Base-by-base conservation (phyloP, 2,113 vertebrate species). In the Apodemus speciosus region DNA sequence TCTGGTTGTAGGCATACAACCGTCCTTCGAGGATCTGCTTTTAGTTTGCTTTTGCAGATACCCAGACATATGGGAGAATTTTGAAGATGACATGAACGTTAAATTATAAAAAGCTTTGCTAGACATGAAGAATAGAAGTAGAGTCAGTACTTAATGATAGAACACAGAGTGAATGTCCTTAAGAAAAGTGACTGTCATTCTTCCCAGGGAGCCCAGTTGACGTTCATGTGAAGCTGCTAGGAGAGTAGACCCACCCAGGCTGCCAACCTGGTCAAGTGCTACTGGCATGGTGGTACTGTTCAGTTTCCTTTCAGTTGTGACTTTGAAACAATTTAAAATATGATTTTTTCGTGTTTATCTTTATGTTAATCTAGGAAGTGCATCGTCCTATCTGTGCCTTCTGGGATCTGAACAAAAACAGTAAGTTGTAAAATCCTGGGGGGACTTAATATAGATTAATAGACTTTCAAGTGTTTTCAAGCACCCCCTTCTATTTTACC, bases 321-420 rank as follows among this genome's bases (percentile, higher is more conserved):
- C 68, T 85, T 93, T 53, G n/a, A 40, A 88, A 64, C 86, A 66
- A 91, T 85, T 94, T 93, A 73, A 91, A 96, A 91, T 77, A 71
- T 1, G 68, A 56, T 51, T 69, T 91, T 76, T 21, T n/a, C 88
- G 84, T 94, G 25, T 97, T 94, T 97, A 35, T 96, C 96, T 97
- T 96, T 97, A 14, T 95, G 56, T 97, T 97, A 89, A 94, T 96
- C 88, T 90, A 99, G 99, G 98, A 97, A 84, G 73, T 95, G n/a
- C 92, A 95, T 91, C 97, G 96, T 32, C 98, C 98, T 23, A 97
- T 98, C 46, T 99, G 99, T 95, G 98, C 99, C 95, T 99, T 99
- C 98, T 99, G 99, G 99, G 99, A 99, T 98, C 98, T 99, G 98
- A 97, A 92, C 84, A 98, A 99, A 96, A 98, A 99, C n/a, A 89